Percentiles rank a stretch among this genome's conserved stretches.
These are phyloP conservation scores for Rhinolophus sinicus DNA, from an alignment of 2,113 vertebrate genomes.

Conservation along the genomic window DNA sequence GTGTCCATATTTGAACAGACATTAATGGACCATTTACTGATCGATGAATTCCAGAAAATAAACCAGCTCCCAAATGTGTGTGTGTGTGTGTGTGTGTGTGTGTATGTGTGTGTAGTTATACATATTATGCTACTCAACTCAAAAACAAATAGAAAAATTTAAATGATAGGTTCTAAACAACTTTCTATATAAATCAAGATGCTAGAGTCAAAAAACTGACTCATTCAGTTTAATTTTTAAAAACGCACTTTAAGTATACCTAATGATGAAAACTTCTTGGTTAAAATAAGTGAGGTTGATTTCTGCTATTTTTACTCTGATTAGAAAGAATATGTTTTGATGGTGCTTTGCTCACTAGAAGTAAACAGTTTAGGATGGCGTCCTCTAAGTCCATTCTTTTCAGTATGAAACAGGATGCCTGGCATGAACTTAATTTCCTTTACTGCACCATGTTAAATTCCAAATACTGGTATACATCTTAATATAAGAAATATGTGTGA, in stretches of 20 bases:
- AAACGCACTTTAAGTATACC: background rate
- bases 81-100: background rate
- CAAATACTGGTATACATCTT: constrained; percentile 86
- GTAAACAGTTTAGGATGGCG: constrained; percentile 66
- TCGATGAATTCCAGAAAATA: constrained; percentile 48
- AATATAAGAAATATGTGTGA: constrained; percentile 79
- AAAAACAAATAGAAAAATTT: constrained; percentile 25
- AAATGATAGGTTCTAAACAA: constrained; percentile 15
- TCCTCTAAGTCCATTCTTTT: constrained; percentile 73
- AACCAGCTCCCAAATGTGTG: background rate
- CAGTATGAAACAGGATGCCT: constrained; percentile 86
- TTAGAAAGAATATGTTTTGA: background rate
- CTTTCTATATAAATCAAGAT: constrained; percentile 32
- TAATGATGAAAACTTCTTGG: constrained; percentile 41
- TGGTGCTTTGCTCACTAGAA: constrained; percentile 57
- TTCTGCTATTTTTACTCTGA: background rate
- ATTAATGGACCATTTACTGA: constrained; percentile 21
- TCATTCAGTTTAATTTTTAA: background rate
- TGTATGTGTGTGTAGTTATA: too few relatives aligned
- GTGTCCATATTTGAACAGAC: constrained; percentile 24
- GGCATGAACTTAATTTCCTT: constrained; percentile 86
- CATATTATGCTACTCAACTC: background rate
- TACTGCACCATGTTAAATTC: constrained; percentile 86
- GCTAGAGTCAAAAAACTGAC: background rate
- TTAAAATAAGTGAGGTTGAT: constrained; percentile 15